Evolutionary conservation across 1,140 invertebrate species (phyloP).

Genomic region (Ceratina australensis): DNA sequence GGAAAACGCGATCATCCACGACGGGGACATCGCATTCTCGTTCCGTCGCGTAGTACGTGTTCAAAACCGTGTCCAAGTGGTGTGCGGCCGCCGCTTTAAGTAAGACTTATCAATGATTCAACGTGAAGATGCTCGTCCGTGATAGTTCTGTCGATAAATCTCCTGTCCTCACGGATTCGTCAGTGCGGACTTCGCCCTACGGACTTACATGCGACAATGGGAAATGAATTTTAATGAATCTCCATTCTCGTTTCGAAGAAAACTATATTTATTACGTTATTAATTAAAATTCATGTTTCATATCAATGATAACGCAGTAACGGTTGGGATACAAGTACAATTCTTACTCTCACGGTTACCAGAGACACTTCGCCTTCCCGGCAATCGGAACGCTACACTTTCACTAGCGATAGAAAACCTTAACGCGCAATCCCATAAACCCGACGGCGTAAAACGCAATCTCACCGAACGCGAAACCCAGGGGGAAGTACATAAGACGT

Average conservation of each 20-base stretch:
- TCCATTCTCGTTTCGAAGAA: too few relatives aligned
- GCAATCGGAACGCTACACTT: neutral
- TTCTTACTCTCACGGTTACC: too few relatives aligned
- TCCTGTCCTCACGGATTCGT: neutral
- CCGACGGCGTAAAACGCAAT: neutral
- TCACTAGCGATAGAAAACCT: neutral
- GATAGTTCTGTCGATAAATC: neutral
- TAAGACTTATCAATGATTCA: slow-evolving; percentile 29
- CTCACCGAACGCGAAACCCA: neutral
- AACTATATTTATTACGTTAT: too few relatives aligned
- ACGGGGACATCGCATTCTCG: too few relatives aligned
- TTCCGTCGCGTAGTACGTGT: slow-evolving; percentile 1
- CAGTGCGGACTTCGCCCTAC: too few relatives aligned
- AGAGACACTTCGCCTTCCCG: neutral
- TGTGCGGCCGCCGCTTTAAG: neutral
- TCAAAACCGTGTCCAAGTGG: slow-evolving; percentile 28
- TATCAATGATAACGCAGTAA: too few relatives aligned
- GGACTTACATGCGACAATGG: too few relatives aligned
- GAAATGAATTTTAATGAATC: too few relatives aligned
- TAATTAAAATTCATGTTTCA: too few relatives aligned
- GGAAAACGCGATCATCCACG: slow-evolving; percentile 22
- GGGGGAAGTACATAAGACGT: too few relatives aligned
- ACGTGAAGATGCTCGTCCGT: neutral
- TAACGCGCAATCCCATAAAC: neutral
- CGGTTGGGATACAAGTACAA: too few relatives aligned